Evolutionary conservation across 2,888 invertebrate genomes (phyloP).

Genomic region (Lissonota sp.): DNA sequence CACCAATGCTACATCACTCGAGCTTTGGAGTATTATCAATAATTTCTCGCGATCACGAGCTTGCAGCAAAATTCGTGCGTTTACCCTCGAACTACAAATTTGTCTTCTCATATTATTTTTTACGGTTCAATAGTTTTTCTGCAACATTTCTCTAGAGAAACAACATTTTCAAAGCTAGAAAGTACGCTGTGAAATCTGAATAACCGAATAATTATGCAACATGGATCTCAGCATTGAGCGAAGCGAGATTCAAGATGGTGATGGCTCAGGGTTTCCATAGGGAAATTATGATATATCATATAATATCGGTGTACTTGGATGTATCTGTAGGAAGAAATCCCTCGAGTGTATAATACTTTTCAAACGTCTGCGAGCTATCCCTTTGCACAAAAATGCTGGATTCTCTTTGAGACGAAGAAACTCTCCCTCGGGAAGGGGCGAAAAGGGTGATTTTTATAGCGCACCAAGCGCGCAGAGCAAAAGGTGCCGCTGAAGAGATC

Average conservation of each 20-base stretch:
- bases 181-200: not conserved
- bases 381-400: slow-evolving; percentile 34
- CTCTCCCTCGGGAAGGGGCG: slow-evolving; percentile 20
- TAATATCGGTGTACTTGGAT: not conserved
- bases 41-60: no score
- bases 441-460: slow-evolving; percentile 53
- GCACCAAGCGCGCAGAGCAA: slow-evolving; percentile 38
- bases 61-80: no score
- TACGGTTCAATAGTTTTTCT: not conserved
- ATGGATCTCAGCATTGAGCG: not conserved
- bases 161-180: no score
- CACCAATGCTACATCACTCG: not conserved
- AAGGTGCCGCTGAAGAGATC: slow-evolving; percentile 43
- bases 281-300: slow-evolving; percentile 16
- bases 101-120: no score
- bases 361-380: slow-evolving; percentile 36
- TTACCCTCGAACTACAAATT: no score
- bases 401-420: slow-evolving; percentile 45
- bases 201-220: slow-evolving; percentile 1
- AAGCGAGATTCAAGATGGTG: not conserved
- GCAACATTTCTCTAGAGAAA: not conserved
- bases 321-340: slow-evolving; percentile 14
- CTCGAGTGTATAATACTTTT: slow-evolving; percentile 43
- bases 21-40: no score
- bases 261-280: not conserved